Percentiles rank a stretch among this genome's conserved stretches.
phyloP scores from a whole-genome alignment of 2,888 invertebrate genomes.

The Meganola albula region DNA sequence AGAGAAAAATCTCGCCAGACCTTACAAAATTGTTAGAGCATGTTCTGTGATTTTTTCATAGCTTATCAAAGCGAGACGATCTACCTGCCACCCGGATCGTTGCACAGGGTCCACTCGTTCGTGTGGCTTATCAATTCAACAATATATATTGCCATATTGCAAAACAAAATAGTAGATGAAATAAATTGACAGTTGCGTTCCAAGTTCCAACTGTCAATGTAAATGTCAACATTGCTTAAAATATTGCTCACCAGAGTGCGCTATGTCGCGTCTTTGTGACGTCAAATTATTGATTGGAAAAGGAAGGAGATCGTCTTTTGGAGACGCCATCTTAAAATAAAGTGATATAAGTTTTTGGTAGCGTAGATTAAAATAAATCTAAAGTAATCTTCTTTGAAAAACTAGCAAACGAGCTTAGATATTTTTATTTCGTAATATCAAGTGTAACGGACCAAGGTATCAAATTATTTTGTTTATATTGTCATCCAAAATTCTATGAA shows the following conservation, averaged over 20 bases:
- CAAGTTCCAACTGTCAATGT: no score
- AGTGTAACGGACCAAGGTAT: constrained; percentile 90
- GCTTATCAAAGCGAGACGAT: no score
- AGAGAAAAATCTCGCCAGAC: no score
- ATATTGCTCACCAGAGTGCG: constrained; percentile 46
- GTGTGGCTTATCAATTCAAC: no score
- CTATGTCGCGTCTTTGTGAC: constrained; percentile 71
- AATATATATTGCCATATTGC: no score
- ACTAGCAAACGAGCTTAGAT: constrained; percentile 60
- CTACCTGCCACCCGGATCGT: no score
- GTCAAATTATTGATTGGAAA: constrained; percentile 72
- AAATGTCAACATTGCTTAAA: neutral
- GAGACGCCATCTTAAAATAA: constrained; percentile 77
- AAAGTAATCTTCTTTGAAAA: constrained; percentile 68
- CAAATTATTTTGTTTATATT: constrained; percentile 69
- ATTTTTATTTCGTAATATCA: constrained; percentile 73
- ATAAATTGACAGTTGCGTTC: no score
- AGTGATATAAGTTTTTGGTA: constrained; percentile 80
- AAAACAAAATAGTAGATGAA: no score
- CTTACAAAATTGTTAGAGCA: no score
- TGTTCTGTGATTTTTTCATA: no score
- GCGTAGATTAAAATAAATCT: constrained; percentile 74
- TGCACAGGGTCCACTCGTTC: no score
- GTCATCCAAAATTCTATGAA: constrained; percentile 42
- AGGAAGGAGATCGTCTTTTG: constrained; percentile 71